Base-by-base conservation (phyloP, 2,888 invertebrate species). In the Sipha maydis region DNA sequence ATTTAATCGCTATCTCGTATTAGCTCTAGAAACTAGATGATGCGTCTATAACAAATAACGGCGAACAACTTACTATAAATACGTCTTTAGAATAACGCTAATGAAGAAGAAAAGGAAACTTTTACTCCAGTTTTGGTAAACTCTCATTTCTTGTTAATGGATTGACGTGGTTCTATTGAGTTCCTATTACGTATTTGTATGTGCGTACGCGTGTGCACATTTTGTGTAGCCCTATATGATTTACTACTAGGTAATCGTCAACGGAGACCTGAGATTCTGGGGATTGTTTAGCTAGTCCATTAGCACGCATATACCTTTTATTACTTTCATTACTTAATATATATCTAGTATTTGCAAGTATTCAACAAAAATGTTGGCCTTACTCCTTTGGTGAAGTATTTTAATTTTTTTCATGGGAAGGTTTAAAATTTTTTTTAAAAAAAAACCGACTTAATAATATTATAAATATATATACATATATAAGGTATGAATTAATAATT, bases 131-230 rank as follows among this genome's bases (percentile, higher is more conserved):
- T 82, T 82, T 82, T 48, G 31, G 28, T 69, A 82, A 69, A 41
- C 69, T 31, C 38, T 69, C 11, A 21, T 82, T 41, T 31, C 48
- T 82, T 41, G 48, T 82, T 69, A 71, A 82, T 82, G 82, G 69
- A 69, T 82, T 82, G 69, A 41, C 69, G 82, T 11, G 21, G 25
- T 14, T 83, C 25, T 31, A 83, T 54, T 73, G 25, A 34, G 48
- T 25, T 76, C 17, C 38, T n/a, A 48, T 28, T 76, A 76, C 7
- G 38, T 84, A 41, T 61, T 34, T 5, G 48, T 48, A 11, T 48
- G 11, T 48, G 48, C 14, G 14, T 48, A 11, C 14, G 48, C 11
- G 48, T 41, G 48, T 48, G 48, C 14, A 9, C 0, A 9, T 41
- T 9, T 11, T 48, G 48, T 48, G 11, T 14, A 48, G 2, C 2